Evolutionary conservation across 2,888 invertebrate genomes (phyloP).

Genomic region (Lysandra bellargus): DNA sequence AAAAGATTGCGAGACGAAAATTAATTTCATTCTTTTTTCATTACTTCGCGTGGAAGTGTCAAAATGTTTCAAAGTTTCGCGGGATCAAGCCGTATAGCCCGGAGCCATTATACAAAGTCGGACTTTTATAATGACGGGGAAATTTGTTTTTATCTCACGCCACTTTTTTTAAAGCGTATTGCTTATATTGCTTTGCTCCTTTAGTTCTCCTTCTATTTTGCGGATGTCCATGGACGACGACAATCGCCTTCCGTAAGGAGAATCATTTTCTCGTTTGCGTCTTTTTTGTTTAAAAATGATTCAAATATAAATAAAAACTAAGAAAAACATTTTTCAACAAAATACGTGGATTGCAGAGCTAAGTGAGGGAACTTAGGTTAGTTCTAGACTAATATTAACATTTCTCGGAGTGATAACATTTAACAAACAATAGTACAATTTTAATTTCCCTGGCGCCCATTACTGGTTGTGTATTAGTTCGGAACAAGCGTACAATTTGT

Average conservation of each 20-base stretch:
- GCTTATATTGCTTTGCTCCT: background rate
- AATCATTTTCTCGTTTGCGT: no score
- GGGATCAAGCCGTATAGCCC: conserved; percentile 8
- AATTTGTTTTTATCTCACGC: background rate
- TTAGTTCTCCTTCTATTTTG: background rate
- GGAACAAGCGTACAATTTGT: background rate
- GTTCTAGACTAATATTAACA: background rate
- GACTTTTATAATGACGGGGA: background rate
- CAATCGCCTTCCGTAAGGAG: no score
- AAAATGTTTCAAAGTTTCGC: conserved; percentile 20
- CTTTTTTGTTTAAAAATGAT: no score
- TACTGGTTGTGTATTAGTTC: background rate
- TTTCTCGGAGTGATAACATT: background rate
- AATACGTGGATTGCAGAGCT: background rate
- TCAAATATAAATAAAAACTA: no score
- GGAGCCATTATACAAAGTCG: background rate
- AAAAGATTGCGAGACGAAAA: conserved; percentile 14
- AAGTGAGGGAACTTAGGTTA: background rate
- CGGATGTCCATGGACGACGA: background rate
- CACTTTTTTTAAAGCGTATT: background rate
- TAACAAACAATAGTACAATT: background rate
- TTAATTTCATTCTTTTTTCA: conserved; percentile 11
- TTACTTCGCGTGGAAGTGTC: conserved; percentile 18
- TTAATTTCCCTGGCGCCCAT: background rate
- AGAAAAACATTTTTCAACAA: background rate